phyloP scores from a whole-genome alignment of 2,888 invertebrate genomes.

The Drosophila meridionalis region DNA sequence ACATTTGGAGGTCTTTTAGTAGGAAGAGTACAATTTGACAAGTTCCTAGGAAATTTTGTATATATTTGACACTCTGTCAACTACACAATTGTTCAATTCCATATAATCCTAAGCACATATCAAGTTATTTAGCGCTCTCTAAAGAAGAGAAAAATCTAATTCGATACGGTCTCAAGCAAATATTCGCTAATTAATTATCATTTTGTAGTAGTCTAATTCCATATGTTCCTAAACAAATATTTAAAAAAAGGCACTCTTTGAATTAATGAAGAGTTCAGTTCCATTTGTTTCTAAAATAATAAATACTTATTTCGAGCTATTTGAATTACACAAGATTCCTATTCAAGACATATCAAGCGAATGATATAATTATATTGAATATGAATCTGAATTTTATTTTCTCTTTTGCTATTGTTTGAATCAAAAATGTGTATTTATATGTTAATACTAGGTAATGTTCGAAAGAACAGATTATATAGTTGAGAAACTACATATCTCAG shows the following conservation, averaged over 20 bases:
- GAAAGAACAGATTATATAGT: background rate
- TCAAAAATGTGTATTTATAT: too few species aligned
- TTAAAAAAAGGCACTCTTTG: background rate
- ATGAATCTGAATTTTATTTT: background rate
- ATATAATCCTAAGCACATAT: too few species aligned
- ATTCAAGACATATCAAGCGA: too few species aligned
- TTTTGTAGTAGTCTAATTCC: background rate
- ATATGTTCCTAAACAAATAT: background rate
- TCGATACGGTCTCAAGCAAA: background rate
- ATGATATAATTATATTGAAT: background rate
- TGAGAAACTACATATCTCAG: background rate
- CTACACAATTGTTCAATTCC: too few species aligned
- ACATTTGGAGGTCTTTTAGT: background rate
- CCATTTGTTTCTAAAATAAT: too few species aligned
- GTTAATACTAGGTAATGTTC: background rate
- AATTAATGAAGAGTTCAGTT: background rate
- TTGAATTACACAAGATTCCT: too few species aligned
- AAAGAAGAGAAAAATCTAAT: background rate
- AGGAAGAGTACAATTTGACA: too few species aligned
- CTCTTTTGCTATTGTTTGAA: too few species aligned
- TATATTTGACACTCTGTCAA: too few species aligned
- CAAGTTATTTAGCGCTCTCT: background rate
- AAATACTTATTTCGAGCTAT: too few species aligned
- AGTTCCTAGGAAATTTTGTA: too few species aligned
- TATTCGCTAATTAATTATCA: too few species aligned